Percentiles rank a stretch among this genome's conserved stretches.
Evolutionary conservation across 2,888 invertebrate genomes (phyloP).

Genomic region (Prenolepis imparis): DNA sequence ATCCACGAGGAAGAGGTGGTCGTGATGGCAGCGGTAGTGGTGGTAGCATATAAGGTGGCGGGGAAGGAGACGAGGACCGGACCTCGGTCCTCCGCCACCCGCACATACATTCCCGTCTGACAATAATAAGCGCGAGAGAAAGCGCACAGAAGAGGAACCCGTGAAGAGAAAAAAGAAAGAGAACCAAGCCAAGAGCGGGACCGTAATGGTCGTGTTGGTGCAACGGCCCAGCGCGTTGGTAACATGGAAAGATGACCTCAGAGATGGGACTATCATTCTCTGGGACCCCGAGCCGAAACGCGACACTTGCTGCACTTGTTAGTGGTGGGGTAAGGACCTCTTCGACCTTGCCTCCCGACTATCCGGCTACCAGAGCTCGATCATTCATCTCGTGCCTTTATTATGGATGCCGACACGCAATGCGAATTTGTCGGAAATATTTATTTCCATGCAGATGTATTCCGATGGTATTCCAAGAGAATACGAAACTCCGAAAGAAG

Average conservation of each 20-base stretch:
- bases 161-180: constrained; percentile 39
- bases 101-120: constrained; percentile 77
- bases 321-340: background rate
- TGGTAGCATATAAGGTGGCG: constrained; percentile 70
- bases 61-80: constrained; percentile 63
- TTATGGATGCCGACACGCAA: constrained; percentile 24
- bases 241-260: constrained; percentile 81
- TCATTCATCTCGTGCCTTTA: constrained; percentile 15
- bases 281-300: constrained; percentile 79
- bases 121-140: constrained; percentile 67
- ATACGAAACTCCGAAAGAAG: background rate
- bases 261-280: constrained; percentile 78
- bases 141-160: constrained; percentile 34
- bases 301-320: constrained; percentile 38
- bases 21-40: constrained; percentile 60
- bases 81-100: constrained; percentile 79
- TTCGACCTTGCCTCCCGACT: constrained; percentile 12
- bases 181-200: constrained; percentile 38
- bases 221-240: constrained; percentile 61
- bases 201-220: constrained; percentile 58
- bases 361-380: constrained; percentile 2
- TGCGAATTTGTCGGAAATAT: constrained; percentile 29
- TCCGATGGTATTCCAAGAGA: background rate
- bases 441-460: background rate
- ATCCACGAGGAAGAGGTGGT: constrained; percentile 71